Evolutionary conservation across 2,797 vertebrate genomes (phyloP).

Genomic region (Muscicapa striata): DNA sequence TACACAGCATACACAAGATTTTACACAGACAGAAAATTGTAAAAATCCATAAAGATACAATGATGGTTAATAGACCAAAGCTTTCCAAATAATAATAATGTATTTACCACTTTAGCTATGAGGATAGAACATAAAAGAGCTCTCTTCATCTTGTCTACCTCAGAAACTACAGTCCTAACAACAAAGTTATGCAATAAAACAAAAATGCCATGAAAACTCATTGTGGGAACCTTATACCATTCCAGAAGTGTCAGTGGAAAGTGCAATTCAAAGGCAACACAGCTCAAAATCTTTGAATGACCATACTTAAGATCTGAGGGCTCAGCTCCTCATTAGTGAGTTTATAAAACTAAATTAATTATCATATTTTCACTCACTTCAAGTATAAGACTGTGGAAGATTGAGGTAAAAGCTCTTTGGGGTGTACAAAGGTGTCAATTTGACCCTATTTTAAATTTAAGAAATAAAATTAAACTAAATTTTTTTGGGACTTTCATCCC

Average conservation of each 20-base stretch:
- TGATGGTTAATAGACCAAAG: not conserved
- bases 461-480: not conserved
- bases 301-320: not conserved
- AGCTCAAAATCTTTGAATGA: not conserved
- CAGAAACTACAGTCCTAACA: not conserved
- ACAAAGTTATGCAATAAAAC: not conserved
- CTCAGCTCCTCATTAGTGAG: not conserved
- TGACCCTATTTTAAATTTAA: not conserved
- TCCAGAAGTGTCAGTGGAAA: not conserved
- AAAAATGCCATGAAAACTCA: not conserved
- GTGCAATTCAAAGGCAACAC: not conserved
- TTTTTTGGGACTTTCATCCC: accelerated
- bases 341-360: not conserved
- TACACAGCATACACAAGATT: not conserved
- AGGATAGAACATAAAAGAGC: not conserved
- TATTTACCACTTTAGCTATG: not conserved
- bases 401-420: not conserved
- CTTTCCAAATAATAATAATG: not conserved
- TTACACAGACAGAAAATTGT: not conserved
- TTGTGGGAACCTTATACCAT: not conserved
- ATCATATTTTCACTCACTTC: not conserved
- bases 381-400: not conserved
- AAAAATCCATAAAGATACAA: not conserved
- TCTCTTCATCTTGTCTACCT: not conserved
- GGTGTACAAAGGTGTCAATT: not conserved